Evolutionary conservation across 1,140 invertebrate genomes (phyloP).

Genomic region (Oreohelix idahoensis): DNA sequence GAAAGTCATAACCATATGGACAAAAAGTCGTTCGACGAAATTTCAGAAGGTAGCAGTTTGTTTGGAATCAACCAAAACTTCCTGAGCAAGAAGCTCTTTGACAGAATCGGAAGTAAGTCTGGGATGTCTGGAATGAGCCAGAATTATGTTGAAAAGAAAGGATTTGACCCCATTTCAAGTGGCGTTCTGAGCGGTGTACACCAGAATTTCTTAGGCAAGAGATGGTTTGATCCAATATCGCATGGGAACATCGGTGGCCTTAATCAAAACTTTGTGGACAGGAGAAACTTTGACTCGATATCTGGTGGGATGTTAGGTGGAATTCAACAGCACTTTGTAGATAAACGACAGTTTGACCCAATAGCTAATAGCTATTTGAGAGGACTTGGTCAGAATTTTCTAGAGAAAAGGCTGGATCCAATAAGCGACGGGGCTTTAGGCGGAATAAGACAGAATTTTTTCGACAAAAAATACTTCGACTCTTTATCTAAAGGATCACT

Average conservation of each 20-base stretch:
- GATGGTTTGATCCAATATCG: neutral
- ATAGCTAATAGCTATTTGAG: neutral
- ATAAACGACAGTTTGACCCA: neutral
- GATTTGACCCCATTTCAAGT: neutral
- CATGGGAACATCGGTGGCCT: neutral
- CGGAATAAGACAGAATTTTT: neutral
- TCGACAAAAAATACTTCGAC: slow-evolving; percentile 1
- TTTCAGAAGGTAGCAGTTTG: neutral
- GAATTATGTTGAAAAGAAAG: neutral
- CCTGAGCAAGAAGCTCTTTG: neutral
- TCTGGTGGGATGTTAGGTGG: neutral
- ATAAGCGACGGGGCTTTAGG: slow-evolving; percentile 14
- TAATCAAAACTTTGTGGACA: neutral
- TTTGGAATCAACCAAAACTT: neutral
- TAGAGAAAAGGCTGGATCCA: neutral
- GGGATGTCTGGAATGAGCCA: neutral
- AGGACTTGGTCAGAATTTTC: neutral
- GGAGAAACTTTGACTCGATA: neutral
- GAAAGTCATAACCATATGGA: neutral
- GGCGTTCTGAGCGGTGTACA: neutral
- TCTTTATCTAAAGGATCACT: neutral
- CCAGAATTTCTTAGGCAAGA: neutral
- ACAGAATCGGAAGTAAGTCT: neutral
- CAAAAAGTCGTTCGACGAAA: neutral
- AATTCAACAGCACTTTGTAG: neutral